These are phyloP conservation scores for Melipona quadrifasciata DNA, from an alignment of 1,140 invertebrate genomes.

Conservation along the genomic window DNA sequence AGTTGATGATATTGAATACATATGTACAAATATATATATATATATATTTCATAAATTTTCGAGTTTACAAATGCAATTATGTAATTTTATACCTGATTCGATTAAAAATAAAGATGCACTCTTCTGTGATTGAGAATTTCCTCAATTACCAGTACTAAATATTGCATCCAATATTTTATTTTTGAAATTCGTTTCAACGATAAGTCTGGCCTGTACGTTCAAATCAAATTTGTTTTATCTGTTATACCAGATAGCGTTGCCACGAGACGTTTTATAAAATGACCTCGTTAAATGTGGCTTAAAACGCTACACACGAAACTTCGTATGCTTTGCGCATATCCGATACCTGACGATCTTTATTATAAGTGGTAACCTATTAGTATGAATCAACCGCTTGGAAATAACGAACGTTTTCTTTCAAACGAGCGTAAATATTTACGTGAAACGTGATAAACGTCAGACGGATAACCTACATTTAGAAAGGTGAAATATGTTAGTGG, in stretches of 20 bases:
- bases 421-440: slow-evolving; percentile 3
- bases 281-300: not conserved
- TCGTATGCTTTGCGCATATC: slow-evolving; percentile 39
- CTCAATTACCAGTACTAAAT: not conserved
- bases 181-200: not conserved
- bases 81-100: slow-evolving; percentile 65
- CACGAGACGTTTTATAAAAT: slow-evolving; percentile 3
- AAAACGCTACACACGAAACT: slow-evolving; percentile 13
- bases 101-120: slow-evolving; percentile 69
- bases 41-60: slow-evolving; percentile 60
- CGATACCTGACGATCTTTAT: slow-evolving; percentile 54
- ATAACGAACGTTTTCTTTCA: slow-evolving; percentile 14
- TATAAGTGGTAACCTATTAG: slow-evolving; percentile 55
- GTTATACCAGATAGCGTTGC: not conserved
- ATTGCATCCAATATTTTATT: not conserved
- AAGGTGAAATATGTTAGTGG: not conserved
- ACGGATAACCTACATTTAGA: slow-evolving; percentile 1
- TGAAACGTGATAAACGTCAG: not conserved
- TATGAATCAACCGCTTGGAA: slow-evolving; percentile 59
- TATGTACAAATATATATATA: not conserved
- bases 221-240: not conserved
- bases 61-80: slow-evolving; percentile 67
- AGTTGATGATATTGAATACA: not conserved
- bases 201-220: not conserved
- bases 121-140: slow-evolving; percentile 50